Conservation (phyloP, 2,113 vertebrate genomes). For the Cathartes aura region DNA sequence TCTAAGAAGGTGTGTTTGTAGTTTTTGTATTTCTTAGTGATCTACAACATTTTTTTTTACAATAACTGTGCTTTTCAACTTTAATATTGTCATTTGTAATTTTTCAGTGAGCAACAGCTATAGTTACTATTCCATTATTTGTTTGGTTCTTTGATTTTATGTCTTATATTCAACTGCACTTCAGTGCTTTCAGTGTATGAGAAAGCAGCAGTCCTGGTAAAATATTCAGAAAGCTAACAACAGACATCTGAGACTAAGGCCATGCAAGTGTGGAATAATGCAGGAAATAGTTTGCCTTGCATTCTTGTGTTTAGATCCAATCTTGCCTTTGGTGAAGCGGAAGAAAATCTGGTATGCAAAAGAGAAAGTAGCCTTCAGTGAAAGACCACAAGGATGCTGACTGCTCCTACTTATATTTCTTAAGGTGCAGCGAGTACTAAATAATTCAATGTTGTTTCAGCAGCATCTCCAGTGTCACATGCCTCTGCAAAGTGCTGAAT, state of each 20-base stretch:
- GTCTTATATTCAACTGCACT: not conserved
- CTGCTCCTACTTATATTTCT: not conserved
- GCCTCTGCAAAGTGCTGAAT: not conserved
- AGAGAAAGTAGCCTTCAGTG: not conserved
- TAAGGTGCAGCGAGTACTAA: conserved; percentile 22
- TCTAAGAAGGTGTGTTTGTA: not conserved
- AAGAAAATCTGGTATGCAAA: not conserved
- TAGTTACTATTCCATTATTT: not conserved
- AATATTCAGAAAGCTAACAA: not conserved
- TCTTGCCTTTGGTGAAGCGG: not conserved
- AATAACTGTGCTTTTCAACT: not conserved
- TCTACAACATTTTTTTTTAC: not conserved
- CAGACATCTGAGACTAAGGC: not conserved
- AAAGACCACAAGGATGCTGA: not conserved
- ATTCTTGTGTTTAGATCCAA: not conserved
- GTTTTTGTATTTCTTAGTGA: not conserved
- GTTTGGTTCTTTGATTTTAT: not conserved
- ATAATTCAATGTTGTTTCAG: conserved; percentile 47
- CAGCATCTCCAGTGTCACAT: not conserved
- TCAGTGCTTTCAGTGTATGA: not conserved
- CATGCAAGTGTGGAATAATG: not conserved
- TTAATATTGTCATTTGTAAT: not conserved
- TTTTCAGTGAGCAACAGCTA: not conserved
- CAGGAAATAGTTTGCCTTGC: not conserved
- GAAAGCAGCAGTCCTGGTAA: not conserved